A percentile compares a stretch with the other conserved stretches of the same genome.
These are phyloP conservation scores for Asarcornis scutulata DNA, from an alignment of 2,113 vertebrate species.

Conservation along the genomic window DNA sequence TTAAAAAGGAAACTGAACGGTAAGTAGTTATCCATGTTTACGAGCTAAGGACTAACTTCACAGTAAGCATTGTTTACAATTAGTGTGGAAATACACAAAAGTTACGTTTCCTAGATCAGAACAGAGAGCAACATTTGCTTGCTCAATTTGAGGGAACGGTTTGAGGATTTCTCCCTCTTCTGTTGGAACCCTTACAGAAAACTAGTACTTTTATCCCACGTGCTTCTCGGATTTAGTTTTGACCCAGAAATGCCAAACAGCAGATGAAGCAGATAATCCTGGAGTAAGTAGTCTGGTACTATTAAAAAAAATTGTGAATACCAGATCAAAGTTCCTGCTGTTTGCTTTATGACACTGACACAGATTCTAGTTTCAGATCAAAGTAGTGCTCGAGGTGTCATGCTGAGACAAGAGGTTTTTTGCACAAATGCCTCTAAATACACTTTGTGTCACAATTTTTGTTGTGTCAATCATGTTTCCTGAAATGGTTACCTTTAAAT, in stretches of 20 bases:
- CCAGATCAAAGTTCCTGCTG: not conserved
- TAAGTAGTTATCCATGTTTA: not conserved
- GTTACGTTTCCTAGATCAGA: not conserved
- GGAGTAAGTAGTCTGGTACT: not conserved
- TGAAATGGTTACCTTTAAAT: not conserved
- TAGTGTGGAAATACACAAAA: fast-evolving
- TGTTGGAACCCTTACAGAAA: too few species aligned
- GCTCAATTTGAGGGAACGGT: fast-evolving
- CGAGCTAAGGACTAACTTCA: not conserved
- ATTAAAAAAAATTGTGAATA: fast-evolving
- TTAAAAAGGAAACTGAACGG: not conserved
- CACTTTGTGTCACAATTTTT: not conserved
- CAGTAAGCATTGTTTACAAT: not conserved
- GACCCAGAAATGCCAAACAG: not conserved
- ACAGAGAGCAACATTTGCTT: fast-evolving
- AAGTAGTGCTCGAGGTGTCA: fast-evolving
- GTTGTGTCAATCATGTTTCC: not conserved
- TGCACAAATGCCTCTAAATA: not conserved
- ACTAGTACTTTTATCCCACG: not conserved
- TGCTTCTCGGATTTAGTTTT: not conserved
- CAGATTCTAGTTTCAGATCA: not conserved
- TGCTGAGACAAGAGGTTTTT: not conserved
- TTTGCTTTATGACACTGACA: not conserved
- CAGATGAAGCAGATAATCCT: fast-evolving
- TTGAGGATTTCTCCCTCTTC: not conserved